Evolutionary conservation across 2,888 invertebrate genomes (phyloP).

Genomic region (Apotomis capreana): DNA sequence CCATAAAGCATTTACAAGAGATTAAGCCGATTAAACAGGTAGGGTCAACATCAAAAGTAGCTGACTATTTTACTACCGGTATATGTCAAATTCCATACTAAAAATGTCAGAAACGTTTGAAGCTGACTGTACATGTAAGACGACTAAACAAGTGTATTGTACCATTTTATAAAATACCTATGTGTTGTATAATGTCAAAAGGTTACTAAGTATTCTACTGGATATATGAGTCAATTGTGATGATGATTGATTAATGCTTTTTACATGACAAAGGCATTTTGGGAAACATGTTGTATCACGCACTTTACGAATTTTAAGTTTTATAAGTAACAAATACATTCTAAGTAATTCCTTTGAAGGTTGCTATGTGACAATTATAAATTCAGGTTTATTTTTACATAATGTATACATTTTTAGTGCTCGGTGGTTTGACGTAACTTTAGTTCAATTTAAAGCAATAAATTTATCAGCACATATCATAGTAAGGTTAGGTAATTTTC

Average conservation of each 20-base stretch:
- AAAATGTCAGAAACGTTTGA: too few species aligned
- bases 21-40: too few species aligned
- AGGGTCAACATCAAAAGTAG: too few species aligned
- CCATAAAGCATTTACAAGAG: too few species aligned
- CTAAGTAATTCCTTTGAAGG: slow-evolving; percentile 26
- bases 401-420: too few species aligned
- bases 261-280: slow-evolving; percentile 3
- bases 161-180: too few species aligned
- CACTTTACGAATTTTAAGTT: slow-evolving; percentile 17
- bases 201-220: not conserved
- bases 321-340: slow-evolving; percentile 23
- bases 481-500: slow-evolving; percentile 46
- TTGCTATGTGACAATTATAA: slow-evolving; percentile 17
- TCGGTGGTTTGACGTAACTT: slow-evolving; percentile 18
- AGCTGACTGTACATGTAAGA: too few species aligned
- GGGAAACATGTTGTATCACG: not conserved
- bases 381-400: slow-evolving; percentile 8
- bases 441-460: slow-evolving; percentile 43
- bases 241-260: not conserved
- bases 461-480: slow-evolving; percentile 35
- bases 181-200: not conserved
- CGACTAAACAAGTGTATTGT: not conserved
- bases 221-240: not conserved
- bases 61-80: too few species aligned
- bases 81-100: too few species aligned